A percentile compares a stretch with the other conserved stretches of the same genome.
Evolutionary conservation across 2,113 vertebrate species (phyloP).

Genomic region (Thermophis baileyi): DNA sequence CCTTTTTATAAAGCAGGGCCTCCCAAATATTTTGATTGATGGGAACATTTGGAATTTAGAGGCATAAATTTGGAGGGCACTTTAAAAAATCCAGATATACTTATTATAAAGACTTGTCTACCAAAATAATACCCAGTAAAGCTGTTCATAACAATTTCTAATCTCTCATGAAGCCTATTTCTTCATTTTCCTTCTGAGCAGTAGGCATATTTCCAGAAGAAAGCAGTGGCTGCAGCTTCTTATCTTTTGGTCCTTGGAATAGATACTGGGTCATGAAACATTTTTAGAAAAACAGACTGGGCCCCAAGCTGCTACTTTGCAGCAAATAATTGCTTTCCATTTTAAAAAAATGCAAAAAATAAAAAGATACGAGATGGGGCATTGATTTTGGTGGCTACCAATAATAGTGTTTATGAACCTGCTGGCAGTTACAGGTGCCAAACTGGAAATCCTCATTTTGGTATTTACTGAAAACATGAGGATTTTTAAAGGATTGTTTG

Average conservation of each 20-base stretch:
- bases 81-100: not conserved
- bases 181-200: not conserved
- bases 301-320: not conserved
- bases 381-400: not conserved
- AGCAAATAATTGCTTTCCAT: not conserved
- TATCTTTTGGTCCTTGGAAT: not conserved
- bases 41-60: not conserved
- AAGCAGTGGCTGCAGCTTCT: not conserved
- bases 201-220: not conserved
- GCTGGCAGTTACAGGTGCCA: not conserved
- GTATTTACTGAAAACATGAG: not conserved
- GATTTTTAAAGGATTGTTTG: not conserved
- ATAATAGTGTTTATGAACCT: not conserved
- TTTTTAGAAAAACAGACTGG: not conserved
- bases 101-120: not conserved
- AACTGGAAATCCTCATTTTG: not conserved
- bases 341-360: not conserved
- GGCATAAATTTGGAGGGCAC: not conserved
- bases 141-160: not conserved
- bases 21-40: not conserved
- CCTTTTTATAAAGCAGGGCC: not conserved
- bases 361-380: not conserved
- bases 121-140: not conserved
- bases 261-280: not conserved
- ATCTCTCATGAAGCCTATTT: not conserved